Conservation (phyloP, 2,113 vertebrate genomes). For the Lepisosteus osseus region DNA sequence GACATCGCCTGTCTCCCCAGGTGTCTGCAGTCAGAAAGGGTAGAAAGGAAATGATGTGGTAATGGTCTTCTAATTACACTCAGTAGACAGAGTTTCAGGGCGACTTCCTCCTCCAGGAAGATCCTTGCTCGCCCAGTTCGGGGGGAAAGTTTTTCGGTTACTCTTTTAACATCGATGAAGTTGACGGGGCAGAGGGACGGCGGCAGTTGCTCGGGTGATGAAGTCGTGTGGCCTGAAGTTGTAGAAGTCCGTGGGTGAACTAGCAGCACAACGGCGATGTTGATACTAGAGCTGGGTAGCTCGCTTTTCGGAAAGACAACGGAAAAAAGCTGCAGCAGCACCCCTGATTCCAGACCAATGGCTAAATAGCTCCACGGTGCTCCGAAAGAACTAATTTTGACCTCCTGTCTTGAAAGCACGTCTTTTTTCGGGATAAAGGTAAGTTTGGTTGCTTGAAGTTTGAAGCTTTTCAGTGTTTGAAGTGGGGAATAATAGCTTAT, state of each 20-base stretch:
- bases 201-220: not conserved
- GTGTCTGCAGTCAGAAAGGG: conserved; percentile 49
- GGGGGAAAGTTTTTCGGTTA: conserved; percentile 29
- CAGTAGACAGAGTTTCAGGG: conserved; percentile 58
- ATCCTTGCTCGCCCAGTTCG: not conserved
- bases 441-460: not conserved
- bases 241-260: not conserved
- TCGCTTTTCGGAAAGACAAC: not conserved
- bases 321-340: not conserved
- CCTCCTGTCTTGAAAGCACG: not conserved
- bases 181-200: conserved; percentile 15
- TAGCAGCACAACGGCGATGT: conserved; percentile 32
- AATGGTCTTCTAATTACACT: conserved; percentile 63
- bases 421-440: not conserved
- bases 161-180: not conserved
- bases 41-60: conserved; percentile 67
- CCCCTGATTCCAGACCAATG: too few species aligned
- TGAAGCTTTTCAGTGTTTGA: not conserved
- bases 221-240: conserved; percentile 24
- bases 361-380: conserved; percentile 33
- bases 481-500: not conserved
- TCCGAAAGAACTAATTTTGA: too few species aligned
- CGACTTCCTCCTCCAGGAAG: conserved; percentile 65
- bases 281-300: conserved; percentile 28
- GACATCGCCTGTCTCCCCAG: not conserved